Base-by-base conservation (phyloP, 2,888 invertebrate genomes). In the Auanema sp. region DNA sequence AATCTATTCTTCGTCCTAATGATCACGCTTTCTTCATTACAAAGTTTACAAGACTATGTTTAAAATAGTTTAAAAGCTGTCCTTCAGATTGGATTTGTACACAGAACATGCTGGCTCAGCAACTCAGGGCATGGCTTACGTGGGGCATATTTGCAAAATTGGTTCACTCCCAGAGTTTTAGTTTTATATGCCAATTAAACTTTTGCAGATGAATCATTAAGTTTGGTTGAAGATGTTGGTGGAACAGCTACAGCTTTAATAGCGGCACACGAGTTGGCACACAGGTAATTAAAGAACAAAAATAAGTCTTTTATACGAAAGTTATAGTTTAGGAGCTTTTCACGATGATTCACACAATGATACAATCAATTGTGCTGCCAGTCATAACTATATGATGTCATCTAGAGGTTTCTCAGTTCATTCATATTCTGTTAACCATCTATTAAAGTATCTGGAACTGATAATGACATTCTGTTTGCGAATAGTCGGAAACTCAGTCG, bases 101-200 rank as follows among this genome's bases (percentile, higher is more conserved):
- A 73, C 79, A 3, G 66, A 69, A 12, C 61, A 65, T 12, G 79
- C 78, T 16, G 76, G 79, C 50, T 75, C 76, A 18, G 70, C 81
- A 4, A 81, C 81, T 1, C 81, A 81, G 61, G 83, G 83, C 58
- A 81, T 83, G 75, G 83, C 81, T 0, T 83, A 81, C 52, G 79
- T 83, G n/a, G 71, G 76, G 12, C 71, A 76, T 33, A 78, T 83
- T 53, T 83, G 83, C 57, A 62, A 66, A 24, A 54, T 64, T 42
- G 66, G 60, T 52, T 12, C 11, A 5, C 23, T 23, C 3, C 16
- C 8, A 23, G 53, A n/a, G 33, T 33, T 33, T 33, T 33, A n/a
- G n/a, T n/a, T 33, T 33, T 5, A 8, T 33, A 33, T 8, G 4
- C 8, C 33, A 33, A 33, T 33, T 8, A 8, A 33, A 33, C 33